These are phyloP conservation scores for Fulmarus glacialis DNA, from an alignment of 2,113 vertebrate species.

Conservation along the genomic window DNA sequence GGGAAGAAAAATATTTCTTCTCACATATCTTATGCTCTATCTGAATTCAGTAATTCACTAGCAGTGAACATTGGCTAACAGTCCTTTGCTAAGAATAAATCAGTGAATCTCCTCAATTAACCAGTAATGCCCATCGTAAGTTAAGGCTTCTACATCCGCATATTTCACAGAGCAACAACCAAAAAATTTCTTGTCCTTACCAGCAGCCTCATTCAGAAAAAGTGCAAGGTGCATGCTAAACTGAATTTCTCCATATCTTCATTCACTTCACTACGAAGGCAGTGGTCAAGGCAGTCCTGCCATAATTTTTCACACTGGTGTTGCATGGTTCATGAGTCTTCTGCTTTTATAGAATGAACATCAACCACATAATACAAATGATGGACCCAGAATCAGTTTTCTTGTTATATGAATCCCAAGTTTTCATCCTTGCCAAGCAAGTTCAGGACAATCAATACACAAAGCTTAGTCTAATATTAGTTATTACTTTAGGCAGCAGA, in stretches of 20 bases:
- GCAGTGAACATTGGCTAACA: background rate
- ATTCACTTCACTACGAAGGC: background rate
- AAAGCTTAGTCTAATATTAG: background rate
- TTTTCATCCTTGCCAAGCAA: background rate
- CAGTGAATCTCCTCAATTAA: conserved; percentile 38
- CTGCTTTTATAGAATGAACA: background rate
- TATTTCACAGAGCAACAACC: background rate
- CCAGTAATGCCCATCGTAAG: background rate
- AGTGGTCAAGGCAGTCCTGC: background rate
- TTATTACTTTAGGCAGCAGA: background rate
- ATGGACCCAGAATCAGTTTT: background rate
- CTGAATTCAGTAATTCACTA: conserved; percentile 31
- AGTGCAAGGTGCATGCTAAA: background rate
- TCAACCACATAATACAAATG: background rate
- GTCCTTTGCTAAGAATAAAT: conserved; percentile 16
- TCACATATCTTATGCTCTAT: background rate
- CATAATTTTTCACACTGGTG: background rate
- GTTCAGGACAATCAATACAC: background rate
- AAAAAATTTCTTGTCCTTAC: background rate
- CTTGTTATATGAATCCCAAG: background rate
- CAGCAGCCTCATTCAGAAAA: background rate
- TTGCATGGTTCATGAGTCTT: background rate
- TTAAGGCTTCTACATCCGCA: background rate
- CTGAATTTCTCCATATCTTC: background rate
- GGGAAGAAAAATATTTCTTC: background rate